Evolutionary conservation across 1,140 invertebrate species (phyloP).

Genomic region (Heliothis subflexa): DNA sequence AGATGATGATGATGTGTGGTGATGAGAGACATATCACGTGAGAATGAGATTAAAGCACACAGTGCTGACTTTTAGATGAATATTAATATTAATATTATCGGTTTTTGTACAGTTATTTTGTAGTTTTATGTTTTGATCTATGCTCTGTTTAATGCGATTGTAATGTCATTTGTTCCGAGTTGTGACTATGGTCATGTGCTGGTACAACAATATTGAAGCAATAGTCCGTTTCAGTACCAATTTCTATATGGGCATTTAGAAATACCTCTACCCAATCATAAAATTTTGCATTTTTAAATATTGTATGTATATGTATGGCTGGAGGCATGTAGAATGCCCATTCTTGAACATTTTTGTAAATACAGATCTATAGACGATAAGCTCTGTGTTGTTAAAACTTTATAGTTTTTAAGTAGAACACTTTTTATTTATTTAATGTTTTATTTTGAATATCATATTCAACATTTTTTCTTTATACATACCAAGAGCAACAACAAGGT

Average conservation of each 20-base stretch:
- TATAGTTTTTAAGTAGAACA: conserved; percentile 30
- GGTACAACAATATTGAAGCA: too few species aligned
- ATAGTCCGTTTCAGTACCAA: too few species aligned
- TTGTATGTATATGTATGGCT: too few species aligned
- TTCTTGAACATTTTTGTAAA: not conserved
- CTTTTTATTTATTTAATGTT: conserved; percentile 17
- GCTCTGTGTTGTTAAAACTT: not conserved
- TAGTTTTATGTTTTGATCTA: conserved; percentile 11
- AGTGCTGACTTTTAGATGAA: conserved; percentile 33
- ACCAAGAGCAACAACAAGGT: too few species aligned
- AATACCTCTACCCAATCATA: too few species aligned
- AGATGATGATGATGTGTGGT: not conserved
- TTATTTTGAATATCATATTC: conserved; percentile 9
- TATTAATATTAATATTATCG: conserved; percentile 18
- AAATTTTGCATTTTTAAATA: too few species aligned
- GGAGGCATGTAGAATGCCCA: too few species aligned
- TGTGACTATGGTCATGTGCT: too few species aligned
- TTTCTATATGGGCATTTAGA: too few species aligned
- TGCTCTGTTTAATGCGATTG: not conserved
- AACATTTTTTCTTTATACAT: not conserved
- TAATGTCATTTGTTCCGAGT: too few species aligned
- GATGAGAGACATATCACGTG: conserved; percentile 7
- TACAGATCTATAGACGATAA: not conserved
- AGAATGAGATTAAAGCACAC: conserved; percentile 25
- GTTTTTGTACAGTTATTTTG: conserved; percentile 29